Evolutionary conservation across 1,140 invertebrate genomes (phyloP).

Genomic region (Formica selysi): DNA sequence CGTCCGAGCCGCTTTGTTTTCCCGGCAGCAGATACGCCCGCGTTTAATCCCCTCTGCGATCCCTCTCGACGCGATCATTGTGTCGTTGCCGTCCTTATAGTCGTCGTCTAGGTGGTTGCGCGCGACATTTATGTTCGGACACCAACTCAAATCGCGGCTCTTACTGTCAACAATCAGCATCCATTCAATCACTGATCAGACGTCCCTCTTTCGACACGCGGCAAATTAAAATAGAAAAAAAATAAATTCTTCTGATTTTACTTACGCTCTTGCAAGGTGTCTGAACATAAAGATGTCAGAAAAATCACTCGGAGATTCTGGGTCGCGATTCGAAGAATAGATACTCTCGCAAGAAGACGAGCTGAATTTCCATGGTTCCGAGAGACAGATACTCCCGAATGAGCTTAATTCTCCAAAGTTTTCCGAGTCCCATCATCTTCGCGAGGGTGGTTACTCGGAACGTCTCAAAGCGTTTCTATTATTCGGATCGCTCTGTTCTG

Average conservation of each 20-base stretch:
- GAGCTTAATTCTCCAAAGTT: slow-evolving; percentile 52
- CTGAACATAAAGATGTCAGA: background rate
- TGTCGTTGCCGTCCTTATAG: background rate
- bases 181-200: slow-evolving; percentile 6
- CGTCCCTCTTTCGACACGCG: background rate
- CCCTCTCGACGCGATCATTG: slow-evolving; percentile 33
- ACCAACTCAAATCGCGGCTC: background rate
- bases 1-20: slow-evolving; percentile 43
- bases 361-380: slow-evolving; percentile 25
- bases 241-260: background rate
- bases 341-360: slow-evolving; percentile 2
- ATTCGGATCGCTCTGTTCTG: slow-evolving; percentile 30
- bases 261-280: background rate
- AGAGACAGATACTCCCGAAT: slow-evolving; percentile 38
- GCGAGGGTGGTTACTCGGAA: slow-evolving; percentile 33
- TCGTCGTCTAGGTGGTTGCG: slow-evolving; percentile 3
- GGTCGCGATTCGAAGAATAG: background rate
- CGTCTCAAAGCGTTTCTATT: slow-evolving; percentile 55
- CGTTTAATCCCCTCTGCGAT: slow-evolving; percentile 41
- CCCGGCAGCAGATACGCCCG: slow-evolving; percentile 21
- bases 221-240: background rate
- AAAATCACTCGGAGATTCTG: slow-evolving; percentile 18
- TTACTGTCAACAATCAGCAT: slow-evolving; percentile 6
- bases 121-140: slow-evolving; percentile 23
- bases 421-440: slow-evolving; percentile 40